phyloP scores from a whole-genome alignment of 2,797 vertebrate species.

The Hoplostethus atlanticus region DNA sequence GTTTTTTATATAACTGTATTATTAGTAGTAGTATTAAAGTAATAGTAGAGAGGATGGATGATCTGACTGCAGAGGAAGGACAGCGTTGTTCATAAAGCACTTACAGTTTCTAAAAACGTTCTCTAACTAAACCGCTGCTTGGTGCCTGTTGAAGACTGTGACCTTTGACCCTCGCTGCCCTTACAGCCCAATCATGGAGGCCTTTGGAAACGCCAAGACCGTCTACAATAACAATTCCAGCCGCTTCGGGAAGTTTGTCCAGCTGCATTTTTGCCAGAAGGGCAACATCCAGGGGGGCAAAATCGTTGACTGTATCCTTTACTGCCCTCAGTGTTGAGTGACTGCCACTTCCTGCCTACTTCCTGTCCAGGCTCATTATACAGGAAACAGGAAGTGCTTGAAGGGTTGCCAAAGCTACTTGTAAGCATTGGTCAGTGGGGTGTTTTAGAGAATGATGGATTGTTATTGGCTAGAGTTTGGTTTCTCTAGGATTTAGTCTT shows the following conservation, averaged over 20 bases:
- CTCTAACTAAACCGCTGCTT: neutral
- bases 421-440: neutral
- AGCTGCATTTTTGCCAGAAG: constrained; percentile 94
- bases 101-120: no score
- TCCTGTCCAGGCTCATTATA: neutral
- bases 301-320: constrained; percentile 98
- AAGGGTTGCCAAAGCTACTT: neutral
- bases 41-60: no score
- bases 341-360: neutral
- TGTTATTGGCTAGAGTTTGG: neutral
- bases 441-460: neutral
- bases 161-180: neutral
- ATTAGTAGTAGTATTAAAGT: no score
- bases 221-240: constrained; percentile 99
- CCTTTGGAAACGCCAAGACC: constrained; percentile 96
- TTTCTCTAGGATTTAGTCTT: neutral
- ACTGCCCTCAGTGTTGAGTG: neutral
- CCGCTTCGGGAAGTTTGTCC: constrained; percentile 97
- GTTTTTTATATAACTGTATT: no score
- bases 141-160: neutral
- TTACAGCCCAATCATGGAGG: constrained; percentile 96
- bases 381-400: constrained; percentile 29
- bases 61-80: no score
- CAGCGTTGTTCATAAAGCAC: no score
- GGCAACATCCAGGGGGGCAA: constrained; percentile 97